Evolutionary conservation across 2,797 vertebrate species (phyloP), one percentile per base, ranked within the genome.

Genomic region (Rhinatrema bivittatum): DNA sequence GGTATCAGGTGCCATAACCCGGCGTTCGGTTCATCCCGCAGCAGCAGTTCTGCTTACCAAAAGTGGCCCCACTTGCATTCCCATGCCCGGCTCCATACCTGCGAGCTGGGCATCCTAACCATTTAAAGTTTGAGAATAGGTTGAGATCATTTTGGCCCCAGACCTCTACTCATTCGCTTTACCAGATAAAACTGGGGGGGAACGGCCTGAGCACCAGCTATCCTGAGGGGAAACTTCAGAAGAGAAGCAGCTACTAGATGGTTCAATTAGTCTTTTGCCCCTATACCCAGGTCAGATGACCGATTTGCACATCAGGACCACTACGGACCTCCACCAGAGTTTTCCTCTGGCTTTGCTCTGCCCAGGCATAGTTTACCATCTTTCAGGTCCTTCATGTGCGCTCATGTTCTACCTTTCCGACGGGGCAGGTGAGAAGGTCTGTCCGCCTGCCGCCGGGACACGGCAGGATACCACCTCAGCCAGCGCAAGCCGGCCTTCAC

Each of bases 261-360:
- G 43, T 46, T 58, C 38, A 36, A 40, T 50, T 45, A 38, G 32
- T 52, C 40, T 51, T 55, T 52, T 37, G 29, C 47, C 47, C 47
- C 50, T 43, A 53, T 53, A 42, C 43, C 32, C 44, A 58, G 29
- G 36, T 46, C 28, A 7, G 47, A 57, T 32, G 46, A 52, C 29
- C 33, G 32, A 52, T 39, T 58, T 51, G 42, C 59, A 58, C 27
- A 28, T 54, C 53, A 56, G 41, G 26, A 51, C 32, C n/a, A n/a
- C n/a, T n/a, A n/a, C n/a, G n/a, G n/a, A n/a, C n/a, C n/a, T n/a
- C n/a, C n/a, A n/a, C n/a, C n/a, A n/a, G n/a, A n/a, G n/a, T n/a
- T n/a, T n/a, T n/a, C n/a, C n/a, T n/a, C n/a, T n/a, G n/a, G n/a
- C n/a, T n/a, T n/a, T n/a, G n/a, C n/a, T n/a, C n/a, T n/a, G n/a